Evolutionary conservation across 2,113 vertebrate genomes (phyloP), one percentile per base, ranked within the genome.

Genomic region (Puma concolor): DNA sequence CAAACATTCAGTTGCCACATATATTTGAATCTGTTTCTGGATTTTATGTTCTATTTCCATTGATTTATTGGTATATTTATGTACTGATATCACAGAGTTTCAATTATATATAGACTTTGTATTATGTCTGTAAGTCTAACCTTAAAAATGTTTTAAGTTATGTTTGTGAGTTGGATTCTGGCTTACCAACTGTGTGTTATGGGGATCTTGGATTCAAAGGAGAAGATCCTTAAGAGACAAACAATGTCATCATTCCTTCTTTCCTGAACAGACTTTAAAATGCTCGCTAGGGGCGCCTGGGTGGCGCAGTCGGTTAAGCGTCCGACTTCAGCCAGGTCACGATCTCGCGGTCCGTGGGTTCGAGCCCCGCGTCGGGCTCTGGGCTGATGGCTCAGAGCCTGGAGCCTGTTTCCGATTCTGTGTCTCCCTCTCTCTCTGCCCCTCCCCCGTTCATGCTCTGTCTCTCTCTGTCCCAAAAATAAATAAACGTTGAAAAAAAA

Each of bases 31-130:
- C 36, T 97, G 48, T 76, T 44, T 95, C 66, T 74, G 6, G 9
- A 87, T 94, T 82, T 91, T 87, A 63, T 54, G 29, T 91, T 97
- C 82, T 52, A 31, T 16, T 85, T 89, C 27, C 27, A 50, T 50
- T 80, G 57, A 79, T 74, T n/a, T 74, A 5, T 83, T 83, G 23
- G 16, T 88, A 12, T 88, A n/a, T 74, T 89, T 44, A 52, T 60
- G 33, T 84, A 67, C 36, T 83, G 71, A 79, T 64, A 72, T 66
- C 64, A 92, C 74, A 77, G 11, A 80, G 54, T 84, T 79, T 95
- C 23, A 82, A 19, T 74, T 74, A 60, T 60, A 67, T 44, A 76
- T 66, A 79, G 44, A 14, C 25, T 84, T 77, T 86, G 13, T 74
- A 33, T 91, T 84, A 79, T 85, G 29, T 63, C 60, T 48, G 23